Conservation (phyloP, 2,797 vertebrate species). For the Danio kyathit region DNA sequence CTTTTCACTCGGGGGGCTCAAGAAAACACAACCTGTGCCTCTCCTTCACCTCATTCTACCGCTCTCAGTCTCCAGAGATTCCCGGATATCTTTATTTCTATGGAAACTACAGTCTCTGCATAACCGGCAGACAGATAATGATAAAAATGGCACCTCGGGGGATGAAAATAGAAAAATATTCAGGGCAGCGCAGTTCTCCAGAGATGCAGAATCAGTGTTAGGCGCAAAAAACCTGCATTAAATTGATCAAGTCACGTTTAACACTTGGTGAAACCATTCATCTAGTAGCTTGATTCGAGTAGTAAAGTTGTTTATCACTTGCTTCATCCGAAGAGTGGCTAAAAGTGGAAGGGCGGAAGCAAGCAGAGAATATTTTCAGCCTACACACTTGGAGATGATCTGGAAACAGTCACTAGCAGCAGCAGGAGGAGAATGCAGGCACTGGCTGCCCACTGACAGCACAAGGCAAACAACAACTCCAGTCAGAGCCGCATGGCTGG, state of each 20-base stretch:
- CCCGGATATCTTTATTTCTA: constrained; percentile 72
- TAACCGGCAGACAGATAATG: constrained; percentile 55
- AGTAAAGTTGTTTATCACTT: constrained; percentile 21
- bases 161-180: constrained; percentile 46
- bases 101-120: constrained; percentile 54
- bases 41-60: constrained; percentile 66
- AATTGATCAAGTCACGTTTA: constrained; percentile 3
- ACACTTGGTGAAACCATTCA: not conserved
- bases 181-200: not conserved
- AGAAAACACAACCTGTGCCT: constrained; percentile 46
- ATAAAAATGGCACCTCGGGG: constrained; percentile 50
- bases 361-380: constrained; percentile 28
- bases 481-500: constrained; percentile 59
- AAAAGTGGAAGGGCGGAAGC: not conserved
- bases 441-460: constrained; percentile 51
- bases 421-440: constrained; percentile 30
- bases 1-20: constrained; percentile 12
- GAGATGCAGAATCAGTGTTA: constrained; percentile 15
- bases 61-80: constrained; percentile 54
- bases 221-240: not conserved
- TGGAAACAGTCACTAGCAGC: constrained; percentile 42
- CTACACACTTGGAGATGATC: constrained; percentile 50
- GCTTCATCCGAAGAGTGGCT: not conserved
- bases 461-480: constrained; percentile 56
- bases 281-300: not conserved